phyloP scores from a whole-genome alignment of 2,888 invertebrate genomes.

The Endotricha flammealis region DNA sequence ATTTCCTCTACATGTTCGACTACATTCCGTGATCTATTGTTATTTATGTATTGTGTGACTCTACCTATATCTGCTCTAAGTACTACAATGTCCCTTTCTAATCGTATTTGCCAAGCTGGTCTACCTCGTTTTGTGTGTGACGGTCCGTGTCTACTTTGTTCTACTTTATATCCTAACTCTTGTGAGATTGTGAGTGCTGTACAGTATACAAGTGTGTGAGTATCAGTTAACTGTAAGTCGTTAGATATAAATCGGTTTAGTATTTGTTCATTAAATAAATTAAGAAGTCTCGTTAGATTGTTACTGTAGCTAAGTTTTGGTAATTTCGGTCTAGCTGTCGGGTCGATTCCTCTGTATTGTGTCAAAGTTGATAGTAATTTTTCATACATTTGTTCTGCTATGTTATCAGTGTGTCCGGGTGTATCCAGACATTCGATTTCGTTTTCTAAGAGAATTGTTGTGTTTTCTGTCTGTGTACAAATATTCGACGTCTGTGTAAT shows the following conservation, averaged over 20 bases:
- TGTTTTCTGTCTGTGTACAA: neutral
- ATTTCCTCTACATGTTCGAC: conserved; percentile 12
- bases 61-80: conserved; percentile 18
- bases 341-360: conserved; percentile 2
- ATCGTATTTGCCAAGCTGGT: conserved; percentile 16
- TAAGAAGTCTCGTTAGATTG: neutral
- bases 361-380: neutral
- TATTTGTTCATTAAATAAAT: conserved; percentile 10
- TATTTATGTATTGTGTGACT: conserved; percentile 18
- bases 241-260: neutral
- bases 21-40: conserved; percentile 17
- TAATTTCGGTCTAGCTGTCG: conserved; percentile 11
- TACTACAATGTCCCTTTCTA: conserved; percentile 17
- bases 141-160: conserved; percentile 5
- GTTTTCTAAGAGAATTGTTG: neutral
- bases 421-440: neutral
- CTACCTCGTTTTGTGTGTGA: neutral
- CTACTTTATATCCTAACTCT: conserved; percentile 15
- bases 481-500: neutral
- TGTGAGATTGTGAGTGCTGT: conserved; percentile 12
- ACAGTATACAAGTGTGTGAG: conserved; percentile 19
- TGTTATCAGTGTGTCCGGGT: neutral
- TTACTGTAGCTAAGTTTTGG: conserved; percentile 10
- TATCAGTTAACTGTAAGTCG: conserved; percentile 1
- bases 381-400: neutral